Evolutionary conservation across 2,888 invertebrate species (phyloP), one percentile per base, ranked within the genome.

Genomic region (Erannis defoliaria): DNA sequence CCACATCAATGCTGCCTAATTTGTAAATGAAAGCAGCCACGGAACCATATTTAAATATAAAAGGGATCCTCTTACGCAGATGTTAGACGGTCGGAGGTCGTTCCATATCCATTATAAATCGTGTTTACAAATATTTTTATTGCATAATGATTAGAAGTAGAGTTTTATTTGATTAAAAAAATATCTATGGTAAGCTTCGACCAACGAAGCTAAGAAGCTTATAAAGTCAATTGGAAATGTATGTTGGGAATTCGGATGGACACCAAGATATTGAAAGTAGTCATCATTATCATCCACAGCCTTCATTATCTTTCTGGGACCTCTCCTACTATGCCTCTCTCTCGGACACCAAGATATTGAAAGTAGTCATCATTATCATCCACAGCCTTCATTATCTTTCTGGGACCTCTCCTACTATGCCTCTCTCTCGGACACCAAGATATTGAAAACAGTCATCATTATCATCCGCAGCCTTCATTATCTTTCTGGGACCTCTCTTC

Each of bases 71-170:
- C 70, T 73, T 72, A 67, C 66, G 67, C 71, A 62, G 71, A 73
- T 73, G 76, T 68, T 74, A 72, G 77, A 69, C 72, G 74, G 66
- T 70, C 66, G 63, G 70, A 70, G 74, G 67, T 73, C 67, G 75
- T 67, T 68, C 74, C 74, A 73, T 65, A 72, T 78, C 66, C 79
- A 82, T 80, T 79, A 76, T 82, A 76, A 80, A 82, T 81, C 62
- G 72, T 40, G 64, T 48, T 60, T 58, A 60, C 38, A 49, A 54
- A 23, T 38, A 37, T 26, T 4, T 50, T 50, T 37, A 37, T n/a
- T 49, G 2, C 5, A 6, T 18, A 49, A 3, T n/a, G 18, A n/a
- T 33, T 21, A 5, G 8, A 19, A 18, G 1, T n/a, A 16, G 1
- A 18, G 10, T 5, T 5, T 38, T 18, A 38, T 38, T 38, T 18